These are phyloP conservation scores for Callocephalon fimbriatum DNA, from an alignment of 2,113 vertebrate genomes.

Conservation along the genomic window DNA sequence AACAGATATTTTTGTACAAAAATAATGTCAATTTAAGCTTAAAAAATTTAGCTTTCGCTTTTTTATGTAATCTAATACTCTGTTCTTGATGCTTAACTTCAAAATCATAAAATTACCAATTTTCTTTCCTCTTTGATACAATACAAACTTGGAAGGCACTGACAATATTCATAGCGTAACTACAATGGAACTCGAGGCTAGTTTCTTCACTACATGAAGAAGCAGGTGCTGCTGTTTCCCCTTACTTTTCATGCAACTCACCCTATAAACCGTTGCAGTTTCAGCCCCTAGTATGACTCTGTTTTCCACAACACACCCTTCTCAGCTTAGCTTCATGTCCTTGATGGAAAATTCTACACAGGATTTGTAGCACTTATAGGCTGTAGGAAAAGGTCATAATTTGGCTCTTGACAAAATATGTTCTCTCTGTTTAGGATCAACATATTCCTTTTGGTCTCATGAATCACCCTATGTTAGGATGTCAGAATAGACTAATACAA, in stretches of 20 bases:
- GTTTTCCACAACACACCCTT: neutral
- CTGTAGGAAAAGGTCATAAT: neutral
- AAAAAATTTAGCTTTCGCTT: neutral
- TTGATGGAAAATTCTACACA: neutral
- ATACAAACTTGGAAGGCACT: neutral
- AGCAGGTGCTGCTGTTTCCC: neutral
- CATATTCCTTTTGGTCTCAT: neutral
- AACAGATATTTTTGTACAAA: neutral
- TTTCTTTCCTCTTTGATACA: neutral
- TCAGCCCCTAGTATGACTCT: neutral
- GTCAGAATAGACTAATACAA: neutral
- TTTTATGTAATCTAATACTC: neutral
- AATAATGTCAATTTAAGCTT: neutral
- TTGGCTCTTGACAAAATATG: neutral
- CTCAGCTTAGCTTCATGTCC: neutral
- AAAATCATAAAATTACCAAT: neutral
- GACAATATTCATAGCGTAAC: neutral
- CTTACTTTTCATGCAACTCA: neutral
- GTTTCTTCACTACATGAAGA: neutral
- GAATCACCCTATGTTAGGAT: neutral
- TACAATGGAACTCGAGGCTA: neutral
- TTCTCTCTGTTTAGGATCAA: neutral
- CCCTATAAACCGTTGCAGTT: fast-evolving
- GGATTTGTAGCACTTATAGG: neutral
- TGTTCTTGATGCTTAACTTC: neutral